These are phyloP conservation scores for Mechanitis messenoides DNA, from an alignment of 2,888 invertebrate genomes.

Conservation along the genomic window DNA sequence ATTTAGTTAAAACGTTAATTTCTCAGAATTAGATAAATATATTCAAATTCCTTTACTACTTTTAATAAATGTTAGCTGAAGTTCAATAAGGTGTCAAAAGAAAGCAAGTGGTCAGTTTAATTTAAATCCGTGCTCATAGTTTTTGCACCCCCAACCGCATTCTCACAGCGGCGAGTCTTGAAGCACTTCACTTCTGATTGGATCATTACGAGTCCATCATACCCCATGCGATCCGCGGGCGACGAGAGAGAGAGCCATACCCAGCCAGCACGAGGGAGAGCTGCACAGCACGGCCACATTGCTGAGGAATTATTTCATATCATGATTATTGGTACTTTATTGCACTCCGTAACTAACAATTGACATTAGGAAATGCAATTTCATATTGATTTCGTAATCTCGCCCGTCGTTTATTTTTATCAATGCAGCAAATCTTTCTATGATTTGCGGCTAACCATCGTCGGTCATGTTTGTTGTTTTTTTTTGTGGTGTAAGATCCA, in stretches of 20 bases:
- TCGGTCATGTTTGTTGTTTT: conserved; percentile 63
- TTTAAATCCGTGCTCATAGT: conserved; percentile 71
- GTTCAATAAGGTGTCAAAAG: conserved; percentile 50
- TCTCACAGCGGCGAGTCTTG: conserved; percentile 73
- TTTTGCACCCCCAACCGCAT: conserved; percentile 76
- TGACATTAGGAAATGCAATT: conserved; percentile 78
- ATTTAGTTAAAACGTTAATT: no score
- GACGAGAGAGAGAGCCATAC: conserved; percentile 53
- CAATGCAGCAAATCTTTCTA: conserved; percentile 74
- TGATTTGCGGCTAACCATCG: conserved; percentile 74
- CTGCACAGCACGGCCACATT: conserved; percentile 55
- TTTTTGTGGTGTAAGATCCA: conserved; percentile 57
- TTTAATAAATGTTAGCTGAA: conserved; percentile 25
- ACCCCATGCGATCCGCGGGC: conserved; percentile 71
- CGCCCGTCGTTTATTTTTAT: conserved; percentile 70
- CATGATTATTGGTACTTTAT: conserved; percentile 77
- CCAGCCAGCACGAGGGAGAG: conserved; percentile 39
- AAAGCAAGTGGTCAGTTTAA: conserved; percentile 69
- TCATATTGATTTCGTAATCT: conserved; percentile 76
- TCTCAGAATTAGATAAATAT: no score
- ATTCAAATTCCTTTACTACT: neutral
- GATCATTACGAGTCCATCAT: conserved; percentile 78
- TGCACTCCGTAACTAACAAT: conserved; percentile 77
- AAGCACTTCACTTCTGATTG: conserved; percentile 77
- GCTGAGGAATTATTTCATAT: conserved; percentile 73